Evolutionary conservation across 1,140 invertebrate species (phyloP).

Genomic region (Caenorhabditis tropicalis): DNA sequence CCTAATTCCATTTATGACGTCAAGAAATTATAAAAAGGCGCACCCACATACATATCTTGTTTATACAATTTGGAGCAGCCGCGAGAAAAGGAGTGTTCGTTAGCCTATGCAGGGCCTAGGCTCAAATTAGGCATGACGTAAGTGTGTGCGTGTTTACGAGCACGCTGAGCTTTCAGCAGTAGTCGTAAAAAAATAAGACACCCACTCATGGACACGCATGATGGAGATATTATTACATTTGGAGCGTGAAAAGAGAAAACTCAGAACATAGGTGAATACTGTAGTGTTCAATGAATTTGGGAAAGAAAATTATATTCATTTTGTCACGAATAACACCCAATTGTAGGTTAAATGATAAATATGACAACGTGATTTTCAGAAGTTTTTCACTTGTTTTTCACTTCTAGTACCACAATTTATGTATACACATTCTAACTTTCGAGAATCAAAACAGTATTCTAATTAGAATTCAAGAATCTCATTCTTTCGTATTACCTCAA

Average conservation of each 20-base stretch:
- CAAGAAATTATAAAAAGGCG: background rate
- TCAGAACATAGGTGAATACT: background rate
- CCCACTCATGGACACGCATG: background rate
- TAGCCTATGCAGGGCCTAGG: background rate
- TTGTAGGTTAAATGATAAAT: background rate
- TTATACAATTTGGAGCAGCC: constrained; percentile 8
- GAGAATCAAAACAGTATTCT: constrained; percentile 4
- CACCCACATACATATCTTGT: constrained; percentile 26
- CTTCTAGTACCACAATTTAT: too few relatives aligned
- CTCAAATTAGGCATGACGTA: constrained; percentile 40
- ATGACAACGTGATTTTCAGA: constrained; percentile 1
- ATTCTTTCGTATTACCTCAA: background rate
- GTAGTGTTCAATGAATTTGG: background rate
- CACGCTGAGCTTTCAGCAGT: constrained; percentile 10
- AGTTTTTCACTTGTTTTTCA: background rate
- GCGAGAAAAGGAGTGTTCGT: constrained; percentile 16
- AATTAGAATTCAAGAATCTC: background rate
- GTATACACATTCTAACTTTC: too few relatives aligned
- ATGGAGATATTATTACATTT: background rate
- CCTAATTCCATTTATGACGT: background rate
- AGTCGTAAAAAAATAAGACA: background rate
- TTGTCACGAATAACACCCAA: background rate
- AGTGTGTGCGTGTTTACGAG: constrained; percentile 24
- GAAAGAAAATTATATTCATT: background rate
- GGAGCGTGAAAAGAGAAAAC: background rate